These are phyloP conservation scores for Aplodontia rufa DNA, from an alignment of 2,113 vertebrate genomes.

Conservation along the genomic window DNA sequence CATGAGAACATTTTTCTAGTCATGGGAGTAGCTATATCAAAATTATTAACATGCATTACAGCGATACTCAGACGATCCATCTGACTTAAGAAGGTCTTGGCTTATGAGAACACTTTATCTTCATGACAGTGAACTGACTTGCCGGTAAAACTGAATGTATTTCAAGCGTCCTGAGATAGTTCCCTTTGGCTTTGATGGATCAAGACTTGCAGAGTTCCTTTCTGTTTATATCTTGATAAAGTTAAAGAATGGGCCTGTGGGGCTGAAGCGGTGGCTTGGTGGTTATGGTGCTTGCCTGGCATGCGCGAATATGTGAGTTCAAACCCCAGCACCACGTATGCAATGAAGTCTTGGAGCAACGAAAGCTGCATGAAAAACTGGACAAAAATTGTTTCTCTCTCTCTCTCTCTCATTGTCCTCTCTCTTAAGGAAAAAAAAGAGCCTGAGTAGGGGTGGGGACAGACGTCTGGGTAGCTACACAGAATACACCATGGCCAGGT, in stretches of 20 bases:
- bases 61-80: neutral
- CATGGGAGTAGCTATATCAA: neutral
- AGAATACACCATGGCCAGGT: accelerated
- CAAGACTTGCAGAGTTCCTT: neutral
- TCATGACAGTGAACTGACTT: neutral
- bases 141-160: constrained; percentile 14
- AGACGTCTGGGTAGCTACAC: neutral
- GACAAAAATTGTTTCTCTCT: too few species aligned
- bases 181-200: neutral
- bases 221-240: neutral
- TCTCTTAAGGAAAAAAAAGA: too few species aligned
- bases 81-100: constrained; percentile 1
- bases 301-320: too few species aligned
- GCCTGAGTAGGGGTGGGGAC: neutral
- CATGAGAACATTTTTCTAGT: neutral
- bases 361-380: too few species aligned
- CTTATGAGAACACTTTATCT: neutral
- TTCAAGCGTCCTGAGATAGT: neutral
- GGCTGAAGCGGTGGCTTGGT: too few species aligned
- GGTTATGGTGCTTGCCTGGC: too few species aligned
- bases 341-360: too few species aligned
- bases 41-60: neutral
- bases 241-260: too few species aligned
- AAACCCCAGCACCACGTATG: too few species aligned
- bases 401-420: too few species aligned